A percentile compares a stretch with the other conserved stretches of the same genome.
phyloP scores from a whole-genome alignment of 2,113 vertebrate genomes.

The Bungarus multicinctus region DNA sequence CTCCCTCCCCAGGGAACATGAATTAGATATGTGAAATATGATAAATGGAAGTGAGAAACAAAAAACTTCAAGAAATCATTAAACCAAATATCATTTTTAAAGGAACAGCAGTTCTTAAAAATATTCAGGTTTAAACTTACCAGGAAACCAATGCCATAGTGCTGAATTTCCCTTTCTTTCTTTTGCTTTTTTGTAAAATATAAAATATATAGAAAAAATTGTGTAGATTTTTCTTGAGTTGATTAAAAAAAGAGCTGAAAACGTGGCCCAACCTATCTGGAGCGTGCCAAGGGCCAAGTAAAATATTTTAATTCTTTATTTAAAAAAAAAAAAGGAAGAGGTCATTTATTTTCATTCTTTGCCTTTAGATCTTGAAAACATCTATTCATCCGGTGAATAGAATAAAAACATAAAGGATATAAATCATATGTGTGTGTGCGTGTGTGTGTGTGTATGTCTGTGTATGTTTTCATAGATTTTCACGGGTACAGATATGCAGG shows the following conservation, averaged over 20 bases:
- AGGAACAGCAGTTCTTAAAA: neutral
- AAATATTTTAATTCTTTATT: neutral
- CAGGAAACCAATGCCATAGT: neutral
- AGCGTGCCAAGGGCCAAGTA: neutral
- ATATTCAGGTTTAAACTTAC: neutral
- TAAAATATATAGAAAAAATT: neutral
- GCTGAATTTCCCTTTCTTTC: neutral
- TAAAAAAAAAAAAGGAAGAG: neutral
- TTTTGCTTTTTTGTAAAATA: neutral
- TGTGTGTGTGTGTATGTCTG: no score
- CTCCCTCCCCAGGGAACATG: neutral
- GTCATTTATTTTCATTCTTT: neutral
- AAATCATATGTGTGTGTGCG: neutral
- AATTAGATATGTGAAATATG: neutral
- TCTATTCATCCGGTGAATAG: neutral
- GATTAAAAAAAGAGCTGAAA: neutral
- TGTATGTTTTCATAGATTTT: no score
- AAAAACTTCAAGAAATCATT: neutral
- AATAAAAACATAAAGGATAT: neutral
- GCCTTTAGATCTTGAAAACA: neutral
- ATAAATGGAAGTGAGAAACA: neutral
- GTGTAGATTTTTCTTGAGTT: neutral
- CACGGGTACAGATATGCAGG: no score
- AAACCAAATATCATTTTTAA: neutral
- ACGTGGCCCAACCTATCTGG: neutral